phyloP scores from a whole-genome alignment of 2,888 invertebrate species.

The Stegophylla sp. region DNA sequence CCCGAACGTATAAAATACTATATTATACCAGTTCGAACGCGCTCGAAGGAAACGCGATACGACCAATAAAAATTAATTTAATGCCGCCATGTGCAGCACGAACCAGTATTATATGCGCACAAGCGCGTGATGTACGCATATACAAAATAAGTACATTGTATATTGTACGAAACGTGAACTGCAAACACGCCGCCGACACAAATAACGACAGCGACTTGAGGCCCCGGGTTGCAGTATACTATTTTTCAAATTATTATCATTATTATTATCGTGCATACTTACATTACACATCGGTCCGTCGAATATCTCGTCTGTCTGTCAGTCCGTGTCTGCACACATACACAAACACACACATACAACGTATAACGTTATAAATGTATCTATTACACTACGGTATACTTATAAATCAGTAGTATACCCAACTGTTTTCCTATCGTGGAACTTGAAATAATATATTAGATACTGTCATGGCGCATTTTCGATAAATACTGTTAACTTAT shows the following conservation, averaged over 20 bases:
- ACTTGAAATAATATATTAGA: no score
- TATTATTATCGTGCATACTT: slow-evolving; percentile 8
- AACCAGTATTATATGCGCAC: slow-evolving; percentile 2
- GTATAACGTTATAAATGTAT: no score
- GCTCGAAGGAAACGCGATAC: slow-evolving; percentile 29
- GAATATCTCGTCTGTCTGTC: background rate
- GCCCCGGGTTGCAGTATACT: background rate
- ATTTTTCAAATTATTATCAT: background rate
- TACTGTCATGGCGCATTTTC: no score
- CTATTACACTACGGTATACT: no score
- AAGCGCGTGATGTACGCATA: background rate
- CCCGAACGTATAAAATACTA: no score
- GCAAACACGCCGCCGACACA: slow-evolving; percentile 18
- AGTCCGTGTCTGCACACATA: background rate
- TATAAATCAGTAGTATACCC: no score
- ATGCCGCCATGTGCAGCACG: slow-evolving; percentile 20
- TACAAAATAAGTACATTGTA: background rate
- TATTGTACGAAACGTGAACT: slow-evolving; percentile 21
- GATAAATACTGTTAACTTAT: no score
- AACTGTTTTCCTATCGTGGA: no score
- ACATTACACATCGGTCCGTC: background rate
- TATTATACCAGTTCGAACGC: slow-evolving; percentile 34
- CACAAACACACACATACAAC: no score
- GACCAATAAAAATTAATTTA: slow-evolving; percentile 43
- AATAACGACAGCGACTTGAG: background rate